Percentiles rank a stretch among this genome's conserved stretches.
phyloP scores from a whole-genome alignment of 2,888 invertebrate genomes.

The Lasius fuliginosus region DNA sequence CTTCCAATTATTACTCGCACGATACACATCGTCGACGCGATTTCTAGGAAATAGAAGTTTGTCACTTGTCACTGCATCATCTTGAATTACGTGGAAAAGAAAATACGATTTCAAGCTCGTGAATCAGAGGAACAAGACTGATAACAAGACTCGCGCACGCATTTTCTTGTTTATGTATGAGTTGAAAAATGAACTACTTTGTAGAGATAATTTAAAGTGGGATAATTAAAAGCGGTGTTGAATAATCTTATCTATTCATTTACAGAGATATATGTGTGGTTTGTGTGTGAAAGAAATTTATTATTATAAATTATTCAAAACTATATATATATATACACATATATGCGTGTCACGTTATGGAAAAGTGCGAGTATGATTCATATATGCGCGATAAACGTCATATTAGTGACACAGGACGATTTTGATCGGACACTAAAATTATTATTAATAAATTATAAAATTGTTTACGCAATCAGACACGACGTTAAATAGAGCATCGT shows the following conservation, averaged over 20 bases:
- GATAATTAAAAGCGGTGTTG: neutral
- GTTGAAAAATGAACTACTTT: neutral
- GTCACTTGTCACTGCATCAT: conserved; percentile 18
- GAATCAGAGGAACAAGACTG: neutral
- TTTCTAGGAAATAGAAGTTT: conserved; percentile 20
- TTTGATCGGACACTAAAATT: neutral
- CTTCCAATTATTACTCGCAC: conserved; percentile 81
- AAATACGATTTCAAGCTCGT: neutral
- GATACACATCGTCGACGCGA: conserved; percentile 55
- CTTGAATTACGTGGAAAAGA: neutral
- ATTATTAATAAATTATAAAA: conserved; percentile 26
- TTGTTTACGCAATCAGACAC: conserved; percentile 2
- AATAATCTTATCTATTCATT: neutral
- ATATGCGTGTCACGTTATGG: neutral
- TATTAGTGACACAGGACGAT: neutral
- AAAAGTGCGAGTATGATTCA: neutral
- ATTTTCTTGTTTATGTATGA: neutral
- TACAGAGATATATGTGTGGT: neutral
- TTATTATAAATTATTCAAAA: neutral
- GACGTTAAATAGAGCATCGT: neutral
- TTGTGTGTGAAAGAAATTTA: neutral
- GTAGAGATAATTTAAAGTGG: neutral
- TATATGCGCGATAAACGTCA: neutral
- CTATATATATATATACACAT: no score
- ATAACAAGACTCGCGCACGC: neutral